A percentile compares a stretch with the other conserved stretches of the same genome.
These are phyloP conservation scores for Clunio marinus DNA, from an alignment of 2,888 invertebrate species.

Conservation along the genomic window DNA sequence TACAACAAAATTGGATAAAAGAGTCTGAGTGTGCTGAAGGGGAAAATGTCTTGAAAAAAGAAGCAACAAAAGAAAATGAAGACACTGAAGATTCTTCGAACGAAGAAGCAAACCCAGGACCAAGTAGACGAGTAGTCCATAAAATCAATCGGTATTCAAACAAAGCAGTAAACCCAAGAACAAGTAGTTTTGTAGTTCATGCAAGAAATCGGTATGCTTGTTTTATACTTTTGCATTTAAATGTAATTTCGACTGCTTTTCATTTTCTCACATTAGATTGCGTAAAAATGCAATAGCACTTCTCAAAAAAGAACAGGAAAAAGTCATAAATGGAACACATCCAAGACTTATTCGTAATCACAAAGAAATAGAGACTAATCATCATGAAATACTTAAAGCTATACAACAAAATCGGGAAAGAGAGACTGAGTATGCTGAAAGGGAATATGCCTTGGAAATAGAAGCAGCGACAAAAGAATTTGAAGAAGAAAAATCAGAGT, in stretches of 20 bases:
- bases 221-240: too few species aligned
- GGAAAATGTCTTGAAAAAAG: too few species aligned
- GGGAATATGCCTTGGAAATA: constrained; percentile 82
- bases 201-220: too few species aligned
- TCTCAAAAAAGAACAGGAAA: constrained; percentile 83
- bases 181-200: too few species aligned
- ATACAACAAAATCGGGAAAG: constrained; percentile 76
- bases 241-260: not conserved
- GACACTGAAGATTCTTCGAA: constrained; percentile 97
- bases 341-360: constrained; percentile 80
- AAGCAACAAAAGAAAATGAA: too few species aligned
- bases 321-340: constrained; percentile 78
- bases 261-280: constrained; percentile 58
- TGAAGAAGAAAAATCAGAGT: constrained; percentile 87
- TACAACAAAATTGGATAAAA: too few species aligned
- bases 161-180: constrained; percentile 49
- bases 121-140: constrained; percentile 44
- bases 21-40: too few species aligned
- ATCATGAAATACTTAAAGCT: constrained; percentile 72
- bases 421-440: constrained; percentile 75
- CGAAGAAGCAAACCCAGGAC: constrained; percentile 72
- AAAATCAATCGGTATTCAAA: constrained; percentile 48
- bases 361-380: constrained; percentile 74
- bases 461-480: constrained; percentile 86
- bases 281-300: constrained; percentile 86